phyloP scores from a whole-genome alignment of 2,888 invertebrate genomes.

The Drosophila parthenogenetica region DNA sequence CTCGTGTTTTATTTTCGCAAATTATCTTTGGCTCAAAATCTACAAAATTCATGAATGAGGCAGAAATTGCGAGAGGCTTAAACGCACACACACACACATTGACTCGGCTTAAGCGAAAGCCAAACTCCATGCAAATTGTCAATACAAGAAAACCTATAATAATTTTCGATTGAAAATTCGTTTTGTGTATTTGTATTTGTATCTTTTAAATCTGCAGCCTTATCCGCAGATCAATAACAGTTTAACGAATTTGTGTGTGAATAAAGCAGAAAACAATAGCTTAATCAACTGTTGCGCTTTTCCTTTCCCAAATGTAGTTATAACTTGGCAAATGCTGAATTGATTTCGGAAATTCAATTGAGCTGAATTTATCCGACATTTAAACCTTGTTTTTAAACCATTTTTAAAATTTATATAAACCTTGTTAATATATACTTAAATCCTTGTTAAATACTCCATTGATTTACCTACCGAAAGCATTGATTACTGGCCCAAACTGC shows the following conservation, averaged over 20 bases:
- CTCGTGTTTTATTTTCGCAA: constrained; percentile 59
- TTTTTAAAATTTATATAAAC: too few species aligned
- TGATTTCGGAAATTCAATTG: background rate
- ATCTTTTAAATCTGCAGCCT: constrained; percentile 13
- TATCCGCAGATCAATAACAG: constrained; percentile 21
- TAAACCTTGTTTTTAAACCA: too few species aligned
- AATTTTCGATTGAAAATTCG: constrained; percentile 21
- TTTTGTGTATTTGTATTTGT: constrained; percentile 17
- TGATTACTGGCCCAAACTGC: background rate
- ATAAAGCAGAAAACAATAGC: constrained; percentile 2
- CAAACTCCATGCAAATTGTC: constrained; percentile 53
- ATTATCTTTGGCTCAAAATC: constrained; percentile 70
- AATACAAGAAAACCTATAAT: constrained; percentile 42
- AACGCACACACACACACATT: constrained; percentile 1
- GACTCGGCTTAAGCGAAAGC: constrained; percentile 35
- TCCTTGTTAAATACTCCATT: background rate
- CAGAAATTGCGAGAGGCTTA: constrained; percentile 25
- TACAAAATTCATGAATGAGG: constrained; percentile 75
- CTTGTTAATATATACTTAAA: background rate
- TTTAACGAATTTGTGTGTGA: constrained; percentile 18
- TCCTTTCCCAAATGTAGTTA: background rate
- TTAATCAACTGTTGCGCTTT: constrained; percentile 2
- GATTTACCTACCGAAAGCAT: background rate
- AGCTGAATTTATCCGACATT: too few species aligned
- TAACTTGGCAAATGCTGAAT: background rate